phyloP scores from a whole-genome alignment of 2,113 vertebrate genomes.

The Neolamprologus cancellatus region DNA sequence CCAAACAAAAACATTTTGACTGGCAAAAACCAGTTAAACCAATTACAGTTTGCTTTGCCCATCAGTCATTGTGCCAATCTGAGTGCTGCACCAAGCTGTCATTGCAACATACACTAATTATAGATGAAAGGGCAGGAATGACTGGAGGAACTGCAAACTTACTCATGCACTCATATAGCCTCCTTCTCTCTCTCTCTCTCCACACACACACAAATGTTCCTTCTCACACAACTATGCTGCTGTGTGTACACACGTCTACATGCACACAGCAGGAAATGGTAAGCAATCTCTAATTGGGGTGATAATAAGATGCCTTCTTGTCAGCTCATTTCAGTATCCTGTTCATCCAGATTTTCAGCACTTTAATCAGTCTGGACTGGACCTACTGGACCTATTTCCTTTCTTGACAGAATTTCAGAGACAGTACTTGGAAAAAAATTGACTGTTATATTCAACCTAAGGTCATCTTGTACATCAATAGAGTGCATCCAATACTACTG shows the following conservation, averaged over 20 bases:
- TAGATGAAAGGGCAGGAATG: neutral
- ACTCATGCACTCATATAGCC: neutral
- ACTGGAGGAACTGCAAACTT: constrained; percentile 1
- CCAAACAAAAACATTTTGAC: neutral
- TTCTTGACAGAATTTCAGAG: neutral
- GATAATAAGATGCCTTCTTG: constrained; percentile 15
- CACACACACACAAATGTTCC: neutral
- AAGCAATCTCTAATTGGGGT: constrained; percentile 33
- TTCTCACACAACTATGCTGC: neutral
- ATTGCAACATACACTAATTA: neutral
- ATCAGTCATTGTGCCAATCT: neutral
- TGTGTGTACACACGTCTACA: neutral
- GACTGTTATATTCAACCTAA: neutral
- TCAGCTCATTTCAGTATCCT: neutral
- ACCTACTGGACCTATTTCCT: neutral
- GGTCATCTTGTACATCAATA: neutral
- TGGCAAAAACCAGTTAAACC: neutral
- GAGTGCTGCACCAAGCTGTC: neutral
- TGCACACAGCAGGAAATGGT: constrained; percentile 4
- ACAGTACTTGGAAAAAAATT: neutral
- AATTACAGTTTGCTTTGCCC: neutral
- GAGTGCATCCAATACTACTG: neutral
- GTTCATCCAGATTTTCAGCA: neutral
- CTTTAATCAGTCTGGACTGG: constrained; percentile 9
- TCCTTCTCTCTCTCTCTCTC: neutral